These are phyloP conservation scores for Cheilosia urbana DNA, from an alignment of 2,888 invertebrate species.

Conservation along the genomic window DNA sequence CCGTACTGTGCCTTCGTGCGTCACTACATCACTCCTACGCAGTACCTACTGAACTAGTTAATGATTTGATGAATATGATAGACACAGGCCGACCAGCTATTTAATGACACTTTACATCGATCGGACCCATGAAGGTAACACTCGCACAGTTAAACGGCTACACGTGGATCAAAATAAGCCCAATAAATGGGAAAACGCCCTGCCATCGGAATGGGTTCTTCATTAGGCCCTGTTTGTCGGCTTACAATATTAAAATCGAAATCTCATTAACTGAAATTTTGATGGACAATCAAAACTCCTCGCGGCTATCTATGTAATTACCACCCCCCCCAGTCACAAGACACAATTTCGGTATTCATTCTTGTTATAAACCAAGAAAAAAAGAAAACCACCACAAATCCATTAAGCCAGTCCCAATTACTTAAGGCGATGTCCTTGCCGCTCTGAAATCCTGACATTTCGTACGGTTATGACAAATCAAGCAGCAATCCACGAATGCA, in stretches of 20 bases:
- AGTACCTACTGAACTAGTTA: constrained; percentile 20
- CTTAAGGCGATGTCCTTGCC: constrained; percentile 14
- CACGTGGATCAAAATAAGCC: constrained; percentile 28
- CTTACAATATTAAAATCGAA: constrained; percentile 28
- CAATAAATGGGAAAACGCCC: not conserved
- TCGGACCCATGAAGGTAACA: not conserved
- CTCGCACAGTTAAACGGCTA: constrained; percentile 5
- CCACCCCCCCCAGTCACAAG: not conserved
- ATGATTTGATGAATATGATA: constrained; percentile 40
- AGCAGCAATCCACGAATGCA: constrained; percentile 9
- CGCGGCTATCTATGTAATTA: constrained; percentile 39
- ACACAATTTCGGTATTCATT: not conserved
- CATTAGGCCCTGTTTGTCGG: not conserved
- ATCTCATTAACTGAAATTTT: constrained; percentile 45
- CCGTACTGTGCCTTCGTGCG: constrained; percentile 21
- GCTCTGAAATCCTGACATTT: constrained; percentile 19
- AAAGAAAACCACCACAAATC: constrained; percentile 4
- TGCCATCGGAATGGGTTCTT: not conserved
- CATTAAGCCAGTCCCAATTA: constrained; percentile 42
- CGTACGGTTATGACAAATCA: constrained; percentile 16
- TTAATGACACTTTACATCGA: constrained; percentile 29
- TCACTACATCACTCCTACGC: constrained; percentile 26
- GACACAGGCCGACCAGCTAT: constrained; percentile 15
- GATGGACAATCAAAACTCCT: constrained; percentile 21
- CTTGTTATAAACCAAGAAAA: not conserved